Evolutionary conservation across 2,797 vertebrate genomes (phyloP).

Genomic region (Sternarchorhynchus goeldii): DNA sequence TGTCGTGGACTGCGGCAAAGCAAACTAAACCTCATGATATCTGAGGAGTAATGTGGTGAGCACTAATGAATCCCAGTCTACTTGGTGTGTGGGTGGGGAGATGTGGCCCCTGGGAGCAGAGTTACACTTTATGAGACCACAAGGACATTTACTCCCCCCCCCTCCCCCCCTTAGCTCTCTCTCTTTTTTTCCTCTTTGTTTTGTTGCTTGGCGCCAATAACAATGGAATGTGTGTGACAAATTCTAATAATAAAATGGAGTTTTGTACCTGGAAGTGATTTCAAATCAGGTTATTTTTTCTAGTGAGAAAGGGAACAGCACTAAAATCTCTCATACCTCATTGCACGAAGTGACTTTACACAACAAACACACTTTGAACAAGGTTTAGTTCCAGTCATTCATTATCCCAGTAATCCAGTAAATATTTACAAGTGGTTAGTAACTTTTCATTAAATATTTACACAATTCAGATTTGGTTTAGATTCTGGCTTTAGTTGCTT

Average conservation of each 20-base stretch:
- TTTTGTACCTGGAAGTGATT: slow-evolving; percentile 77
- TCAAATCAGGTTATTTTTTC: neutral
- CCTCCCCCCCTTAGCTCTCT: neutral
- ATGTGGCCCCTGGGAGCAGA: neutral
- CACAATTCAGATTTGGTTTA: too few species aligned
- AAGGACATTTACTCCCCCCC: neutral
- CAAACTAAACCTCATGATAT: neutral
- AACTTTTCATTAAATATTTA: too few species aligned
- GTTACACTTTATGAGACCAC: neutral
- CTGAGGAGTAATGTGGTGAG: neutral
- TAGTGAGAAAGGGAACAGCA: neutral
- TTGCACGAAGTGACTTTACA: too few species aligned
- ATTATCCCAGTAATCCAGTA: too few species aligned
- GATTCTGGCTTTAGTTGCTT: too few species aligned
- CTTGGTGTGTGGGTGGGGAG: neutral
- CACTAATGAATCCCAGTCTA: neutral
- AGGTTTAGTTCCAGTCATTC: too few species aligned
- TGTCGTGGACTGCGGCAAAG: neutral
- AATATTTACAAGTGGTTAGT: too few species aligned
- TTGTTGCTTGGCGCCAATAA: slow-evolving; percentile 53
- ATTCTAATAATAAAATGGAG: slow-evolving; percentile 85
- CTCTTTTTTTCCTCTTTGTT: neutral
- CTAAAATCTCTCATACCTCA: too few species aligned
- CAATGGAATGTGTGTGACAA: slow-evolving; percentile 77
- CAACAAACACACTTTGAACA: too few species aligned